Base-by-base conservation (phyloP, 2,113 vertebrate genomes). In the Phoenicopterus ruber region DNA sequence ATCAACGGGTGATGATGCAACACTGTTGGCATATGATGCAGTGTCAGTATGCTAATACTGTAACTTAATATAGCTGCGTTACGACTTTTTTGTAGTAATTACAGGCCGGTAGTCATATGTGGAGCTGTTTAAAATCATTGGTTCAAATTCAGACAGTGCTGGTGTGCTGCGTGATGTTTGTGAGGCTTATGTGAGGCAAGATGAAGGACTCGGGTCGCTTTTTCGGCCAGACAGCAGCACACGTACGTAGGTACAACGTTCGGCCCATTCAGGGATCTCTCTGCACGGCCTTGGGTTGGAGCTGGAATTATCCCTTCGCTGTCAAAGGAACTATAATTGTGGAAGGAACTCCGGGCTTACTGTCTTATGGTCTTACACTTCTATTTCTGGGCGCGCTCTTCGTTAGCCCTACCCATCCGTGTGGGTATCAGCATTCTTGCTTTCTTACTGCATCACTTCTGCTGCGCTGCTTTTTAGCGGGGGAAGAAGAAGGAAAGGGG, bases 181-280 rank as follows among this genome's bases (percentile, higher is more conserved):
- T 0, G 12, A 32, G 71, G 36, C 61, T 57, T 21, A 5, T 2
- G 49, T 7, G 4, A 67, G 66, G 65, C 20, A 3, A 12, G 83
- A 2, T 3, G 57, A 34, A 40, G n/a, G 54, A 3, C 52, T 17
- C 13, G 62, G 22, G 13, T 61, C 4, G 0, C 14, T 31, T 17
- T 26, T 32, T 26, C 1, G 8, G 62, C 46, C 14, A 22, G 29
- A 10, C 34, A 21, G 79, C 38, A 15, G 32, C 79, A 24, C 32
- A 0, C 0, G 5, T 9, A 3, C 3, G 0, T 17, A 2, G 9
- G 38, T 11, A 3, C 14, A 5, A 4, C 0, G 1, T 13, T 34
- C 20, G 47, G n/a, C 38, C 15, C 58, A 6, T 58, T 5, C 5
- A 7, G 66, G 44, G 38, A 18, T 8, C 47, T 26, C 47, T 54